Evolutionary conservation across 2,888 invertebrate genomes (phyloP), one percentile per base, ranked within the genome.

Genomic region (Cheilosia impressa): DNA sequence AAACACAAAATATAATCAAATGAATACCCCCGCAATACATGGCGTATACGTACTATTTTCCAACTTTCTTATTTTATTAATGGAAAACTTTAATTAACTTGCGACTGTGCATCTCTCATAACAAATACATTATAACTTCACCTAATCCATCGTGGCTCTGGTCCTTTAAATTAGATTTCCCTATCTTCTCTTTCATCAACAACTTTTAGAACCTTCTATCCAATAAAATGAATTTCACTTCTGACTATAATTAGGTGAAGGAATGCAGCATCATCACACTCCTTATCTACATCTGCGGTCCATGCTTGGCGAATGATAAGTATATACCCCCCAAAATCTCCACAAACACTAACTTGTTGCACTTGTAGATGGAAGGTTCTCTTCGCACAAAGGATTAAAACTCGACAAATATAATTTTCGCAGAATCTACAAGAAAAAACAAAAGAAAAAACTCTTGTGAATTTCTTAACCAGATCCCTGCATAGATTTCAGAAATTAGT

Each of bases 371-470:
- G 22, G 7, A 4, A 19, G 50, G 5, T 22, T 38, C n/a, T 19
- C 50, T 22, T n/a, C 43, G 13, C 22, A 72, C 65, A 72, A 58
- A 72, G 72, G 72, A 79, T 79, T 79, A 72, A 63, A 79, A 79
- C 52, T 72, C 43, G 1, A 34, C 50, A 65, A 78, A 71, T 79
- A 71, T 58, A 72, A 79, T 79, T 79, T 79, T 72, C 58, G 79
- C 79, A 45, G 52, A 72, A 58, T 79, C 57, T 0, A 58, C 71
- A 72, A 57, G 47, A 78, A 38, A 38, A 63, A 27, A 27, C 19
- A 27, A 27, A 24, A 2, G 1, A 27, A 60, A 19, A 50, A 60
- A 15, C 41, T 10, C 24, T 53, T 52, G 2, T 13, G 24, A 1
- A 38, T 19, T 47, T 55, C 24, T 47, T 22, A 55, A 47, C 50